Base-by-base conservation (phyloP, 2,888 invertebrate species). In the Calameuta filiformis region DNA sequence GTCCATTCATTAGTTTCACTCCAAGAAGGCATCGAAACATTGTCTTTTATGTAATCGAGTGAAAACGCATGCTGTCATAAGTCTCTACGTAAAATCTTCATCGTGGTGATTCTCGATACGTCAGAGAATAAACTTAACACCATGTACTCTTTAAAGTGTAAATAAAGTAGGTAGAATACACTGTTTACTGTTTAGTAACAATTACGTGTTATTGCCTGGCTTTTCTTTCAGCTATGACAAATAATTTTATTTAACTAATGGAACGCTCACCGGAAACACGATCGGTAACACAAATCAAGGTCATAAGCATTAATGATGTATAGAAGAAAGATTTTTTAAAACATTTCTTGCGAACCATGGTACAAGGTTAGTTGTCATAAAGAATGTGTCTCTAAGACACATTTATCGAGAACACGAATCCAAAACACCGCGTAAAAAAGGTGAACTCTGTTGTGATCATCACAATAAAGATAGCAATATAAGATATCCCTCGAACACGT, bases 141-240 rank as follows among this genome's bases (percentile, higher is more conserved):
- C 82, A 84, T 84, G 85, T 87, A 87, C 85, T 88, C 84, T 56
- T 86, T 88, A 89, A 88, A 85, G 81, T 89, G 87, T 89, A 89
- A 84, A 89, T 87, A 89, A 88, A 86, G 80, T 87, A 88, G 85
- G 73, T 81, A 88, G 86, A 89, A 86, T 85, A 86, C 84, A 87
- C 83, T 83, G 82, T 82, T 83, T 82, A 83, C 79, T 79, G 77
- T 81, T 81, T 73, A 73, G 75, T 34, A 34, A 71, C 4, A 23
- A 56, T 15, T 9, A 34, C 15, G 31, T 31, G 71, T 71, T 71
- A 34, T 71, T 34, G 71, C 31, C 34, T 71, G 71, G 33, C 34
- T 71, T 71, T 23, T 31, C 34, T 71, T 71, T 71, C 71, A 33
- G 56, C 56, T 56, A 23, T 56, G 23, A 56, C 23, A 56, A 56